Percentiles rank a stretch among this genome's conserved stretches.
phyloP scores from a whole-genome alignment of 2,888 invertebrate species.

The Epinotia ramella region DNA sequence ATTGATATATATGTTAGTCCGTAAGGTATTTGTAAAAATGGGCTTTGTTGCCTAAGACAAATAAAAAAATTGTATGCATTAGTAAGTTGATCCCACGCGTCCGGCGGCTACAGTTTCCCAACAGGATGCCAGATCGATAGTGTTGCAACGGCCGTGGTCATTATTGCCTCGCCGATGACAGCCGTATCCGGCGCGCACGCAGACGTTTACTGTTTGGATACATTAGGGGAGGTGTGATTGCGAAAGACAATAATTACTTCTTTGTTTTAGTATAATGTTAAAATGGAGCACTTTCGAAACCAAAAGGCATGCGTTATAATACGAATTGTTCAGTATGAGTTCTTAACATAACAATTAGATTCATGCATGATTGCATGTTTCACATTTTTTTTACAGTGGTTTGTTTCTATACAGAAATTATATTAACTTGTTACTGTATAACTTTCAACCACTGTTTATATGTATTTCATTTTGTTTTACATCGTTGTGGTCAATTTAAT shows the following conservation, averaged over 20 bases:
- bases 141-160: conserved; percentile 19
- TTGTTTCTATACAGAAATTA: neutral
- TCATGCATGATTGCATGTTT: neutral
- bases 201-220: conserved; percentile 7
- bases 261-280: conserved; percentile 3
- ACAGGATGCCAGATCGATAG: conserved; percentile 30
- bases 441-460: neutral
- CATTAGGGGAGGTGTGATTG: conserved; percentile 26
- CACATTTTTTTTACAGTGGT: neutral
- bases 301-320: neutral
- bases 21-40: too few relatives aligned
- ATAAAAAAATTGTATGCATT: neutral
- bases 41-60: too few relatives aligned
- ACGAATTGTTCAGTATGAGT: neutral
- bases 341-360: neutral
- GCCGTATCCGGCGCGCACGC: conserved; percentile 31
- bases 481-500: neutral
- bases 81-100: neutral
- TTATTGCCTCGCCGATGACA: conserved; percentile 17
- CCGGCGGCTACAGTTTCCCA: conserved; percentile 3
- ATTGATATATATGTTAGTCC: too few relatives aligned
- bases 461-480: neutral
- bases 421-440: neutral
- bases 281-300: neutral
- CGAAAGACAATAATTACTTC: conserved; percentile 6